A percentile compares a stretch with the other conserved stretches of the same genome.
Evolutionary conservation across 2,888 invertebrate species (phyloP).

Genomic region (Cephonodes hylas): DNA sequence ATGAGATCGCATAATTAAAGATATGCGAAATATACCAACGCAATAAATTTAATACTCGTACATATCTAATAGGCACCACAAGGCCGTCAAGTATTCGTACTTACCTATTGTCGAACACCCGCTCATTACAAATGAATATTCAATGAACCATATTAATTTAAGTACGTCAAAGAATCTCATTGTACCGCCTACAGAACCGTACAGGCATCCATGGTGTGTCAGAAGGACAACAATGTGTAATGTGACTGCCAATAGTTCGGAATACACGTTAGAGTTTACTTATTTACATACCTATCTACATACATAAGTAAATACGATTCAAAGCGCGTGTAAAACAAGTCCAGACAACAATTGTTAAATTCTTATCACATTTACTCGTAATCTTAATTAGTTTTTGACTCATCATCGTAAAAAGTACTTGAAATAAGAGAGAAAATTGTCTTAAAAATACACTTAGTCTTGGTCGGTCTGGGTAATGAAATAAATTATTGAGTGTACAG

Average conservation of each 20-base stretch:
- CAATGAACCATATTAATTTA: slow-evolving; percentile 8
- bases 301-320: too few relatives aligned
- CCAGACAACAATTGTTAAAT: too few relatives aligned
- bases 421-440: too few relatives aligned
- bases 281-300: too few relatives aligned
- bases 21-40: background rate
- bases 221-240: background rate
- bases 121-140: slow-evolving; percentile 10
- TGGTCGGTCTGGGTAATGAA: too few relatives aligned
- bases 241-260: background rate
- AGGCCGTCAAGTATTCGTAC: slow-evolving; percentile 1
- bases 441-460: too few relatives aligned
- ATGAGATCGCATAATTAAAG: background rate
- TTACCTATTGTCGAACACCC: slow-evolving; percentile 1
- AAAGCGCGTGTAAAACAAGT: too few relatives aligned
- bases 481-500: too few relatives aligned
- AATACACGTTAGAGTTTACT: background rate
- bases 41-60: slow-evolving; percentile 1
- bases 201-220: slow-evolving; percentile 15
- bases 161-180: slow-evolving; percentile 1
- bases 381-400: too few relatives aligned
- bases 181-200: slow-evolving; percentile 12
- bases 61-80: background rate
- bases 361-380: too few relatives aligned
- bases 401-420: too few relatives aligned